phyloP scores from a whole-genome alignment of 2,113 vertebrate species.

The Gobiocypris rarus region DNA sequence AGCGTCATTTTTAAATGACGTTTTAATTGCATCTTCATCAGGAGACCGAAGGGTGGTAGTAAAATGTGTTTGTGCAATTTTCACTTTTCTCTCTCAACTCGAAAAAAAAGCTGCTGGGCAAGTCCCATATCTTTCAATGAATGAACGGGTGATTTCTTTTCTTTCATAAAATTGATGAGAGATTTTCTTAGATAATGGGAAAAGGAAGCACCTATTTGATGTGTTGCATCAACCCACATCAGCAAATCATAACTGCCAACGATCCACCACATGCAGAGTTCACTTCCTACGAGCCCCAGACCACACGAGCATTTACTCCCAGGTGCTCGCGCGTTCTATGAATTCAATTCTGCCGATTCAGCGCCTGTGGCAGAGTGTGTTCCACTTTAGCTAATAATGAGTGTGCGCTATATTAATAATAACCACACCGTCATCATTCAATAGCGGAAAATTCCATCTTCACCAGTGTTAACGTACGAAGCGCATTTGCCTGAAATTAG shows the following conservation, averaged over 20 bases:
- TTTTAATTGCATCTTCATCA: neutral
- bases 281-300: neutral
- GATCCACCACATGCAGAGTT: neutral
- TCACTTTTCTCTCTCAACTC: neutral
- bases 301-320: neutral
- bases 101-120: neutral
- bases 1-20: no score
- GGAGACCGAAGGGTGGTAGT: neutral
- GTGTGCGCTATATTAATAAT: conserved; percentile 15
- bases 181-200: neutral
- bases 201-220: neutral
- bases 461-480: neutral
- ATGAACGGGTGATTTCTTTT: neutral
- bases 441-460: conserved; percentile 22
- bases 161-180: neutral
- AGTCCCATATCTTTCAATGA: conserved; percentile 2
- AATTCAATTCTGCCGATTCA: conserved; percentile 1
- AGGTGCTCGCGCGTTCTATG: neutral
- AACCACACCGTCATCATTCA: conserved; percentile 9
- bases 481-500: conserved; percentile 11
- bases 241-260: neutral
- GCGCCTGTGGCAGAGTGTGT: neutral
- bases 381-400: conserved; percentile 29
- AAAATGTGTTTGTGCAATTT: no score
- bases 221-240: neutral